Evolutionary conservation across 2,797 vertebrate genomes (phyloP).

Genomic region (Lithobates sylvaticus): DNA sequence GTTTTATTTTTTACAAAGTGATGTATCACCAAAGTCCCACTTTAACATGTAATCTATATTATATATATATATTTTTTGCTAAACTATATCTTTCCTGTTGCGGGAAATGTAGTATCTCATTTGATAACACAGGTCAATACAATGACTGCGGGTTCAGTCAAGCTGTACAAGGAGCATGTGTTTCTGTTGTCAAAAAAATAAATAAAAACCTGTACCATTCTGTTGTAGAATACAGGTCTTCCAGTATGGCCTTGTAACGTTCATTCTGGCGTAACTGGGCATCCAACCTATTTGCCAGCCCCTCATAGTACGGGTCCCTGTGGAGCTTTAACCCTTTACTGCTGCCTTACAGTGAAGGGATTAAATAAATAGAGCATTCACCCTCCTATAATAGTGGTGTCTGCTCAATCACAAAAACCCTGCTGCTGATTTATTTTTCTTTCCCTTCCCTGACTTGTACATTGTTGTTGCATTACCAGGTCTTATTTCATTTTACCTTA

Average conservation of each 20-base stretch:
- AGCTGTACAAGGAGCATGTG: slow-evolving; percentile 77
- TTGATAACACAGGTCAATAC: slow-evolving; percentile 75
- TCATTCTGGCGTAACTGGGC: slow-evolving; percentile 73
- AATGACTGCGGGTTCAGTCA: slow-evolving; percentile 92
- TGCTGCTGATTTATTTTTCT: slow-evolving; percentile 88
- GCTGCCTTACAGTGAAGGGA: slow-evolving; percentile 66
- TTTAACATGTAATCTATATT: slow-evolving; percentile 49
- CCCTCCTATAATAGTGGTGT: slow-evolving; percentile 80
- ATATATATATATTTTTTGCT: slow-evolving; percentile 56
- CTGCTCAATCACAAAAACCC: slow-evolving; percentile 88
- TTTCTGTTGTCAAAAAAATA: slow-evolving; percentile 72
- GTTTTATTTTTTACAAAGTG: slow-evolving; percentile 54
- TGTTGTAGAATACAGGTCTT: slow-evolving; percentile 82
- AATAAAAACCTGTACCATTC: slow-evolving; percentile 75
- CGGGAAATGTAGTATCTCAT: slow-evolving; percentile 76
- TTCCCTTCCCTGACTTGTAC: slow-evolving; percentile 84
- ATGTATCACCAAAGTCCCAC: slow-evolving; percentile 59
- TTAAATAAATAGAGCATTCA: slow-evolving; percentile 72
- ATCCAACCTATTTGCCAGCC: slow-evolving; percentile 76
- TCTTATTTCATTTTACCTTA: slow-evolving; percentile 94
- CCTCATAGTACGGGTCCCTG: slow-evolving; percentile 78
- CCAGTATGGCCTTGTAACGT: slow-evolving; percentile 80
- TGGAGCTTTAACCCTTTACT: slow-evolving; percentile 73
- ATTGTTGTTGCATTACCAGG: slow-evolving; percentile 87
- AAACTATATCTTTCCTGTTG: slow-evolving; percentile 67